Evolutionary conservation across 2,797 vertebrate genomes (phyloP), one percentile per base, ranked within the genome.

Genomic region (Limnodromus scolopaceus): DNA sequence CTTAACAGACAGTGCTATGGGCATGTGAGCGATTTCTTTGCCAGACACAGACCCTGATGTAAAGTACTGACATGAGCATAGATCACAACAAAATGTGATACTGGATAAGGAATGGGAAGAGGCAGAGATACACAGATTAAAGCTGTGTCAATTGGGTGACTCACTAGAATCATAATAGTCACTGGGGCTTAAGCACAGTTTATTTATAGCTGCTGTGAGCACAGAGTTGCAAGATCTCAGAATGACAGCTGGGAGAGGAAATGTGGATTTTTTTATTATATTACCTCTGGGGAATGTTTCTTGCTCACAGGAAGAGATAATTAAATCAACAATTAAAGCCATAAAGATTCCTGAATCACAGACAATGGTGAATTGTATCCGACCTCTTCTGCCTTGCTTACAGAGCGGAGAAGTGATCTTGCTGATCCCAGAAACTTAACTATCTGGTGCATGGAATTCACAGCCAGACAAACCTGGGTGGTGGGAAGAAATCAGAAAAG

Each of bases 161-260:
- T 96, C 93, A 82, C 74, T 46, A 51, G 74, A 92, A 92, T 91
- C 74, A 48, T 34, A 82, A 69, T 0, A 89, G 70, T 66, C 93
- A 53, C 39, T 15, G 39, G 38, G 72, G 65, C 75, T 95, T 92
- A 85, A 87, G 24, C 49, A 84, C 15, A 63, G 55, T 19, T 88
- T 90, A 70, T 95, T 96, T 91, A 89, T 85, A 94, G 71, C 71
- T 83, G 79, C 79, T 84, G 64, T n/a, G 41, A 95, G 71, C 55
- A 78, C 28, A n/a, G 49, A 72, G 36, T 66, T 0, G 3, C 78
- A 80, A 53, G 61, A 78, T 75, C 76, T 90, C 72, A 78, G 43
- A 77, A 65, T 71, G 83, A 84, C 80, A 95, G 83, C 85, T 84
- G 85, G n/a, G 46, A 94, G 76, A 95, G 77, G 65, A 94, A 86